phyloP scores from a whole-genome alignment of 1,140 invertebrate species.

The Odontomachus brunneus region DNA sequence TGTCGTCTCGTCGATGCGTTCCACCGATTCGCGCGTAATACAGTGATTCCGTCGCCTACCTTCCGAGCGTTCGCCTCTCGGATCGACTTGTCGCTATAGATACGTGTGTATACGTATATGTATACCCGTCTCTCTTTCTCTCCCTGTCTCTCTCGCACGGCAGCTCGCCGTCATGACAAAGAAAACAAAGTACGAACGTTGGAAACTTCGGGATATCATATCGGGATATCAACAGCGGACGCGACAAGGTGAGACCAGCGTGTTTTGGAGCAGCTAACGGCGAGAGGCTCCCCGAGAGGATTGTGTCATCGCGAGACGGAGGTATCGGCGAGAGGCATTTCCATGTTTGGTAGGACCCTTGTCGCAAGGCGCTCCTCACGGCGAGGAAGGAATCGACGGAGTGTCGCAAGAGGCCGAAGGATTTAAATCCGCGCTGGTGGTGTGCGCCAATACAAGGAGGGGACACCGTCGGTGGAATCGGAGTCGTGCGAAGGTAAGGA shows the following conservation, averaged over 20 bases:
- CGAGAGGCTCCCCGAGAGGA: constrained; percentile 23
- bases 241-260: background rate
- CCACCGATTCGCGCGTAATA: background rate
- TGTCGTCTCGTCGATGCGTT: background rate
- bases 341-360: constrained; percentile 63
- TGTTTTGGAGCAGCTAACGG: constrained; percentile 9
- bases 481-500: constrained; percentile 26
- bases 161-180: constrained; percentile 17
- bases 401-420: background rate
- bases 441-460: background rate
- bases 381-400: background rate
- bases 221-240: too few relatives aligned
- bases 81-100: constrained; percentile 43
- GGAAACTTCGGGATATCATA: constrained; percentile 8
- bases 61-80: background rate
- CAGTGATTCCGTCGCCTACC: constrained; percentile 7
- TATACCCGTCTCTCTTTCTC: background rate
- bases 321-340: constrained; percentile 46
- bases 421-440: constrained; percentile 6
- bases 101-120: background rate
- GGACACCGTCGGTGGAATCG: background rate
- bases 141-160: background rate
- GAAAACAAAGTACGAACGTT: constrained; percentile 22
- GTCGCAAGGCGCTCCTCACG: background rate
- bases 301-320: constrained; percentile 58